Evolutionary conservation across 2,797 vertebrate genomes (phyloP).

Genomic region (Falco berigora): DNA sequence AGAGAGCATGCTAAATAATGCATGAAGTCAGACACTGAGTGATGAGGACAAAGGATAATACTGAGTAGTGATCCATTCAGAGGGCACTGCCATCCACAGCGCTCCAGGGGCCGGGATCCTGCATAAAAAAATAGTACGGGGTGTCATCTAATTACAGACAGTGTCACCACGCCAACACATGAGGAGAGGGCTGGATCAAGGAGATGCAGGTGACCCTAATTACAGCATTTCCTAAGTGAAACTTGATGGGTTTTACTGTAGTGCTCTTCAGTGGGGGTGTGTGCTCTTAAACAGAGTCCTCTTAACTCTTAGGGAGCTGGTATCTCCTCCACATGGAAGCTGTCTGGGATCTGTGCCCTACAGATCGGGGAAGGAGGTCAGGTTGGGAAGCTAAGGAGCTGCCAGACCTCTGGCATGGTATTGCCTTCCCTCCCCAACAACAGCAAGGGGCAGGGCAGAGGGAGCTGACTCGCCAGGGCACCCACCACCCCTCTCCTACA

Average conservation of each 20-base stretch:
- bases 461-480: background rate
- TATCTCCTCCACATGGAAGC: background rate
- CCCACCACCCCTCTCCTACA: background rate
- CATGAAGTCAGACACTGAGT: slow-evolving; percentile 45
- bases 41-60: slow-evolving; percentile 45
- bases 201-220: background rate
- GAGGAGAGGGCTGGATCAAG: background rate
- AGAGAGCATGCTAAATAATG: slow-evolving; percentile 29
- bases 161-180: background rate
- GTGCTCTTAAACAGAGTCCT: background rate
- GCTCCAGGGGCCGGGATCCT: background rate
- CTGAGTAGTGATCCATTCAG: slow-evolving; percentile 14
- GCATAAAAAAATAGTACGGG: background rate
- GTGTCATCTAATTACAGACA: background rate
- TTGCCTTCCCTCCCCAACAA: background rate
- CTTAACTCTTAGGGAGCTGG: background rate
- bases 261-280: background rate
- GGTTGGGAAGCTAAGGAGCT: background rate
- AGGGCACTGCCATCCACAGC: accelerated
- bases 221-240: background rate
- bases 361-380: background rate
- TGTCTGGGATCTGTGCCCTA: background rate
- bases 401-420: background rate
- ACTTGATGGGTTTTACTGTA: background rate
- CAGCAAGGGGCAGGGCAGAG: background rate